Conservation (phyloP, 2,888 invertebrate species). For the Agriotes lineatus region DNA sequence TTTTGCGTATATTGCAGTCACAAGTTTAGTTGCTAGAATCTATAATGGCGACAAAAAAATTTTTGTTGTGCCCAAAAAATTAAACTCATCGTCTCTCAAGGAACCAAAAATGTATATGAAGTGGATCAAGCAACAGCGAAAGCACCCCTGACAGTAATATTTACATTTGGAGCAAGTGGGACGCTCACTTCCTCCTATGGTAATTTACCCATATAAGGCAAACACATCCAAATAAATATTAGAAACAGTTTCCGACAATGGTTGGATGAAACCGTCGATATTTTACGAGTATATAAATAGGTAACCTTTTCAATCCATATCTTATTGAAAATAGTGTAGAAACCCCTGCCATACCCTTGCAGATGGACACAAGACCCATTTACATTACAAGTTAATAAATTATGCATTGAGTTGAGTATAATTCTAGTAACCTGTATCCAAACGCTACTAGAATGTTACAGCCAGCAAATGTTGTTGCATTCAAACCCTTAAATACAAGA, state of each 20-base stretch:
- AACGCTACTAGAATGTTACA: no score
- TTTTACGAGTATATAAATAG: no score
- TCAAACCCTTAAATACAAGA: conserved; percentile 42
- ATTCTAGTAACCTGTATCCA: conserved; percentile 41
- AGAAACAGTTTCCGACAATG: not conserved
- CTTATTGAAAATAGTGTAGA: not conserved
- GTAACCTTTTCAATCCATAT: not conserved
- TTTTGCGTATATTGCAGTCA: no score
- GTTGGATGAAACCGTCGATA: no score
- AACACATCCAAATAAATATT: not conserved
- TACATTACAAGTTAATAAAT: no score
- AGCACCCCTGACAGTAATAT: not conserved
- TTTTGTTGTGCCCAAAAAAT: conserved; percentile 45
- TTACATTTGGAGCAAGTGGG: not conserved
- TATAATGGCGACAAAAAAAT: conserved; percentile 1
- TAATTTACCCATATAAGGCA: not conserved
- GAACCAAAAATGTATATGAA: no score
- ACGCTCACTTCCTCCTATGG: not conserved
- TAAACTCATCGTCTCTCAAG: no score
- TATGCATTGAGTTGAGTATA: no score
- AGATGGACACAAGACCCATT: no score
- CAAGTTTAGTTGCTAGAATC: no score
- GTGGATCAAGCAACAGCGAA: not conserved
- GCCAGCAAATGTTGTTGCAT: conserved; percentile 37
- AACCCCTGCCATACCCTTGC: no score